phyloP scores from a whole-genome alignment of 2,113 vertebrate genomes.

The Acinonyx jubatus region DNA sequence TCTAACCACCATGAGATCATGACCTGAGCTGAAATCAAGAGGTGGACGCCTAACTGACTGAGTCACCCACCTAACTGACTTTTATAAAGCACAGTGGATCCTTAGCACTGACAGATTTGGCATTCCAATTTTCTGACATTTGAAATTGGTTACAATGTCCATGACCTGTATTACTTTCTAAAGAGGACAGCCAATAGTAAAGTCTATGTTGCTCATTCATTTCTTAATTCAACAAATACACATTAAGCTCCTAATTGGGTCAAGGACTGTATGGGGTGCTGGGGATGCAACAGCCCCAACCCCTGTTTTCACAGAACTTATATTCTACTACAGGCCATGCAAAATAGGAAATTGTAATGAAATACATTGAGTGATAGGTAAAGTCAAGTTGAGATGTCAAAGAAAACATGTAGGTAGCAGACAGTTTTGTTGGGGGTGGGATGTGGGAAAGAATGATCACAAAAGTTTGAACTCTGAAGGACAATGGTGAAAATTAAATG shows the following conservation, averaged over 20 bases:
- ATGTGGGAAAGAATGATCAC: background rate
- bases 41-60: no score
- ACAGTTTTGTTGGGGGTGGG: background rate
- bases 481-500: background rate
- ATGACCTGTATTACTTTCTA: background rate
- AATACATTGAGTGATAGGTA: background rate
- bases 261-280: background rate
- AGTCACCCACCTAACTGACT: background rate
- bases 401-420: background rate
- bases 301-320: background rate
- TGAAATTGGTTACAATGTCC: background rate
- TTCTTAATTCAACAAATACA: background rate
- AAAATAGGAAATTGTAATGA: background rate
- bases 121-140: background rate
- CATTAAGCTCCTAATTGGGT: background rate
- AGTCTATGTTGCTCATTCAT: background rate
- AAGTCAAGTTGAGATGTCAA: background rate
- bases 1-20: no score
- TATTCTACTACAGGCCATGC: background rate
- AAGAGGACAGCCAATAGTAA: background rate
- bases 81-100: background rate
- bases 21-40: no score
- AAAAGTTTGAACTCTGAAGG: background rate
- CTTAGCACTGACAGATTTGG: background rate
- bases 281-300: background rate